phyloP scores from a whole-genome alignment of 2,888 invertebrate genomes.

The Aspidapion aeneum region DNA sequence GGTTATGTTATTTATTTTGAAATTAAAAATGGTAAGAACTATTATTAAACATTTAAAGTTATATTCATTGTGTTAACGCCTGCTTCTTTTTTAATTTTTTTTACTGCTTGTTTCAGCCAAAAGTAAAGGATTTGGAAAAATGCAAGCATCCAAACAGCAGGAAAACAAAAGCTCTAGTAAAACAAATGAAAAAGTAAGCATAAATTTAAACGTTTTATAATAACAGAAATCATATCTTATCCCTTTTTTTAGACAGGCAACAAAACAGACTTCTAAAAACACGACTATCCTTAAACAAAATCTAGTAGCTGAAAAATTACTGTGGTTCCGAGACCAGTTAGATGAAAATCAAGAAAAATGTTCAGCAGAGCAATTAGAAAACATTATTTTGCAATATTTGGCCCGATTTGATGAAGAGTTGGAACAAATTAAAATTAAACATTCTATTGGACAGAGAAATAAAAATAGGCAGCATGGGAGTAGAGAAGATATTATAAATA shows the following conservation, averaged over 20 bases:
- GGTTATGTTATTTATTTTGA: too few relatives aligned
- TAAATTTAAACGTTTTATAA: too few relatives aligned
- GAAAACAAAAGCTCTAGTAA: constrained; percentile 69
- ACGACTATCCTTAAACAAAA: constrained; percentile 69
- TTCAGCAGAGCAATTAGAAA: constrained; percentile 57
- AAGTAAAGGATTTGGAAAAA: constrained; percentile 53
- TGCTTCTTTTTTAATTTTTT: too few relatives aligned
- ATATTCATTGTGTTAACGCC: too few relatives aligned
- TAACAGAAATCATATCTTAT: neutral
- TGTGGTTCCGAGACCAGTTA: constrained; percentile 73
- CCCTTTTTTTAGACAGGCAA: constrained; percentile 47
- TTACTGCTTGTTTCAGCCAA: constrained; percentile 50
- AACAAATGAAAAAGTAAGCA: constrained; percentile 62
- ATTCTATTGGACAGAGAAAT: constrained; percentile 66
- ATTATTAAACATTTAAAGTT: too few relatives aligned
- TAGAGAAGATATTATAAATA: constrained; percentile 73
- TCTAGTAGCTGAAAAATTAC: constrained; percentile 69
- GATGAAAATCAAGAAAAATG: constrained; percentile 51
- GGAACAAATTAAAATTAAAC: constrained; percentile 60
- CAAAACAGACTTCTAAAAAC: constrained; percentile 59
- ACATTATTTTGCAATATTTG: constrained; percentile 45
- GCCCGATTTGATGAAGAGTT: constrained; percentile 37
- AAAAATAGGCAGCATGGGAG: constrained; percentile 75
- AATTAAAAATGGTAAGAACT: too few relatives aligned
- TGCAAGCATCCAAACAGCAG: constrained; percentile 83